phyloP scores from a whole-genome alignment of 1,140 invertebrate species.

The Galendromus occidentalis region DNA sequence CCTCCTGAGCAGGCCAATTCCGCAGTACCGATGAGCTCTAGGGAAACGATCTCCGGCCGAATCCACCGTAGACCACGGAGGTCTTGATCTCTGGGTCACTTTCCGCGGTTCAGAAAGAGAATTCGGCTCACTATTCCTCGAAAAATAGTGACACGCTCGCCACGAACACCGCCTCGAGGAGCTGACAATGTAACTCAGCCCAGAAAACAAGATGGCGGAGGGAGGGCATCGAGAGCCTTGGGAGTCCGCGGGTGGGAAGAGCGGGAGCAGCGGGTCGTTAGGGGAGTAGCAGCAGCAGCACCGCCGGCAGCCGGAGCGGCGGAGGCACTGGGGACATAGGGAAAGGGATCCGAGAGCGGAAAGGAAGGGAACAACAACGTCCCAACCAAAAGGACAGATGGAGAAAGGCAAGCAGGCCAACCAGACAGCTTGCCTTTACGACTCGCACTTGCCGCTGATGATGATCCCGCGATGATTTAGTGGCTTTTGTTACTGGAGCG shows the following conservation, averaged over 20 bases:
- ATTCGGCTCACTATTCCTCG: neutral
- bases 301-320: neutral
- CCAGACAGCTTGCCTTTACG: neutral
- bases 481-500: neutral
- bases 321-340: neutral
- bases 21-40: neutral
- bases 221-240: conserved; percentile 10
- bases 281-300: neutral
- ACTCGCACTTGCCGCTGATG: neutral
- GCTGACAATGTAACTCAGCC: neutral
- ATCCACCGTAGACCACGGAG: neutral
- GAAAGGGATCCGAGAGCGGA: neutral
- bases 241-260: neutral
- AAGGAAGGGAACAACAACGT: neutral
- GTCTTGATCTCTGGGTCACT: neutral
- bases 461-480: conserved; percentile 6
- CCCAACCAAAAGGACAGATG: neutral
- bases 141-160: neutral
- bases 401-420: neutral
- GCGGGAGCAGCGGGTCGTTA: neutral
- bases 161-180: no score
- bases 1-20: no score
- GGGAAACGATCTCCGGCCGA: neutral
- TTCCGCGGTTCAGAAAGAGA: neutral
- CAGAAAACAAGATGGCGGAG: conserved; percentile 11